Conservation (phyloP, 1,140 invertebrate genomes). For the Drosophila burlai region DNA sequence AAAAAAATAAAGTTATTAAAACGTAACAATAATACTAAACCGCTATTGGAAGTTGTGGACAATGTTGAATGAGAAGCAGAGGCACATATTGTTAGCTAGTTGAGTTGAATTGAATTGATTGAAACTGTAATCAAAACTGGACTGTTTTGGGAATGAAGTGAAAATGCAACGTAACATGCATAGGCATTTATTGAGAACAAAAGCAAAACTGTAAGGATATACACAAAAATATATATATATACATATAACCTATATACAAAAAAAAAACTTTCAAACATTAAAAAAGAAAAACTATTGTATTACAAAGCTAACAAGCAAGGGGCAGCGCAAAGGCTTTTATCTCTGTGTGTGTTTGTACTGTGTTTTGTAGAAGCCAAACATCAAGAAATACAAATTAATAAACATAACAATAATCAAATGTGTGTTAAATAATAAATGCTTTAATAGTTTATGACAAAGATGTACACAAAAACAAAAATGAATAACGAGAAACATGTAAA, state of each 20-base stretch:
- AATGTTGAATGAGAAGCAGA: constrained; percentile 57
- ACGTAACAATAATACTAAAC: constrained; percentile 13
- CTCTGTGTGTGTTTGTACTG: constrained; percentile 61
- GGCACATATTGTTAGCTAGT: constrained; percentile 67
- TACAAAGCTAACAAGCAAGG: constrained; percentile 67
- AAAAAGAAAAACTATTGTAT: constrained; percentile 46
- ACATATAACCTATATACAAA: constrained; percentile 39
- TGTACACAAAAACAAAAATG: constrained; percentile 42
- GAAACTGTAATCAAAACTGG: constrained; percentile 44
- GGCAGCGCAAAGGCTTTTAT: constrained; percentile 73
- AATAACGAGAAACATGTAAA: constrained; percentile 25
- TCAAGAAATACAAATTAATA: constrained; percentile 55
- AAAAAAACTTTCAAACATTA: constrained; percentile 24
- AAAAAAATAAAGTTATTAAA: constrained; percentile 33
- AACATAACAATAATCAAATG: constrained; percentile 69
- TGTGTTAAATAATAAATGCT: constrained; percentile 74
- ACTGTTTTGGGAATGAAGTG: constrained; percentile 63
- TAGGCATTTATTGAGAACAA: constrained; percentile 72
- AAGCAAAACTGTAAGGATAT: constrained; percentile 50
- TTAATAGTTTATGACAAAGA: constrained; percentile 66
- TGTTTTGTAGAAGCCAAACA: constrained; percentile 73
- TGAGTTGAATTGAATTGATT: constrained; percentile 52
- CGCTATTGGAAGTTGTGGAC: constrained; percentile 47
- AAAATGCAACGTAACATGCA: constrained; percentile 54
- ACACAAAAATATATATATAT: constrained; percentile 40